Conservation (phyloP, 1,140 invertebrate species). For the Gonioctena quinquepunctata region DNA sequence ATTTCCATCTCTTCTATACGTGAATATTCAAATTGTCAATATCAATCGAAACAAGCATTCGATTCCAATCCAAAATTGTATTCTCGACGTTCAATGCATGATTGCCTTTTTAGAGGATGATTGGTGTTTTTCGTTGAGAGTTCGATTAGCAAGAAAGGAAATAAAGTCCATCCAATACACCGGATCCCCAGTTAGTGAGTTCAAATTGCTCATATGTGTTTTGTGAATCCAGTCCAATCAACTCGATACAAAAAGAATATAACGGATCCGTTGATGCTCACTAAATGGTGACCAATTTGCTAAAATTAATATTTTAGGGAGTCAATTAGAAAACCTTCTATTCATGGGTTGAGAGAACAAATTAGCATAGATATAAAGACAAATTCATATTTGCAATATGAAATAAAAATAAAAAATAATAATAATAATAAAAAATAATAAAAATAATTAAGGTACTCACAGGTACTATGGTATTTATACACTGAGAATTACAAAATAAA, state of each 20-base stretch:
- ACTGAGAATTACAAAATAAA: too few relatives aligned
- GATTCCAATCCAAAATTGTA: background rate
- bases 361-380: too few relatives aligned
- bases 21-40: background rate
- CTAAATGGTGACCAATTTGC: too few relatives aligned
- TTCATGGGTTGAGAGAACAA: too few relatives aligned
- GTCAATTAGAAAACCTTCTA: too few relatives aligned
- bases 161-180: background rate
- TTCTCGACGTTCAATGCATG: background rate
- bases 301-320: too few relatives aligned
- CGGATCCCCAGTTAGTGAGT: background rate
- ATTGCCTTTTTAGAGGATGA: background rate
- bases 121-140: background rate
- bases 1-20: background rate
- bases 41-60: background rate
- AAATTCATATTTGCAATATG: too few relatives aligned
- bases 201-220: background rate
- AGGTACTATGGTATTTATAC: too few relatives aligned
- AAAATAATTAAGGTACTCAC: too few relatives aligned
- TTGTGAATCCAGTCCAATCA: background rate
- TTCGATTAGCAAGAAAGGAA: background rate
- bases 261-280: background rate
- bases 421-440: too few relatives aligned
- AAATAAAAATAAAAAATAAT: too few relatives aligned
- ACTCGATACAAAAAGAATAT: background rate